Conservation (phyloP, 2,888 invertebrate species). For the Ectemnius continuus region DNA sequence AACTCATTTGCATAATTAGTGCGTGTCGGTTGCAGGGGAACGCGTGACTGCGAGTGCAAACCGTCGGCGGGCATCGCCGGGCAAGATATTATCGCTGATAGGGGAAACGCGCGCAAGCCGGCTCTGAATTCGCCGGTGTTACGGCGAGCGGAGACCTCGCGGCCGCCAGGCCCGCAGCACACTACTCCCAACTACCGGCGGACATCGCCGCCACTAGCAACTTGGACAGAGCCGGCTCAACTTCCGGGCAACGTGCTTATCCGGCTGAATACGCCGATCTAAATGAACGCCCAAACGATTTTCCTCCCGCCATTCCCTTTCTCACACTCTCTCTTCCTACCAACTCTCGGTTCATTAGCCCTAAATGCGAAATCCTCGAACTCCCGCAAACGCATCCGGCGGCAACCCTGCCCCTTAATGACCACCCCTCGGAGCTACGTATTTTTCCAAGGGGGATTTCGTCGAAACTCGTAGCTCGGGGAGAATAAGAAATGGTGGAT, state of each 20-base stretch:
- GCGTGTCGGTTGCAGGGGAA: conserved; percentile 62
- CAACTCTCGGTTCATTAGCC: not conserved
- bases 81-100: conserved; percentile 55
- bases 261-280: conserved; percentile 27
- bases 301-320: conserved; percentile 3
- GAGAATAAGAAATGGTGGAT: too few relatives aligned
- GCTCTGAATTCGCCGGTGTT: not conserved
- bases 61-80: conserved; percentile 37
- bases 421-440: too few relatives aligned
- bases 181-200: too few relatives aligned
- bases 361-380: too few relatives aligned
- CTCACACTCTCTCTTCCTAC: not conserved
- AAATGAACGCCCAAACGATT: conserved; percentile 26
- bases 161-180: too few relatives aligned
- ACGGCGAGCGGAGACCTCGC: not conserved
- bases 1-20: conserved; percentile 72
- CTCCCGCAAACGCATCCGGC: too few relatives aligned
- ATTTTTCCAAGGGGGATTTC: too few relatives aligned
- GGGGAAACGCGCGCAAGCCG: conserved; percentile 22
- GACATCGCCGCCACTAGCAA: not conserved
- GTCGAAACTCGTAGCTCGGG: too few relatives aligned
- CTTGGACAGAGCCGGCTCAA: conserved; percentile 4
- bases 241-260: conserved; percentile 29
- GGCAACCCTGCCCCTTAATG: too few relatives aligned
- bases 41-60: conserved; percentile 53